Evolutionary conservation across 2,797 vertebrate genomes (phyloP).

Genomic region (Macropodus opercularis): DNA sequence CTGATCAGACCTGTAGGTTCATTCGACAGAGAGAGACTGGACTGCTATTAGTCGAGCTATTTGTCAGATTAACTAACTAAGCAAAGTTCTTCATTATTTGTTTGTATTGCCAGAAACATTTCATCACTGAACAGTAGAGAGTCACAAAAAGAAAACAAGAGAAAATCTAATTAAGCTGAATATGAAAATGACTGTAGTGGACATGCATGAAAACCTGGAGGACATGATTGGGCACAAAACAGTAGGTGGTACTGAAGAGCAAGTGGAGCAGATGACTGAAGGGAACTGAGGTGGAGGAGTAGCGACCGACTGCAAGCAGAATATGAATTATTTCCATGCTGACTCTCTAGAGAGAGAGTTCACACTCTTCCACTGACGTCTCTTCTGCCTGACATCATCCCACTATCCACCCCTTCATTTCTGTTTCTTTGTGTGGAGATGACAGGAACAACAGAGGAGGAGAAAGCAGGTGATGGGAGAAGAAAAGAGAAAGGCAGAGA

Average conservation of each 20-base stretch:
- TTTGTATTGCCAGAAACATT: constrained; percentile 1
- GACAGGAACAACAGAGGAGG: constrained; percentile 34
- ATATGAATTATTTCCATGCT: constrained; percentile 70
- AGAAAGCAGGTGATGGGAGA: constrained; percentile 11
- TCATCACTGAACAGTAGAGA: background rate
- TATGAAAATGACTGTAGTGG: too few relatives aligned
- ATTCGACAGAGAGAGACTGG: constrained; percentile 12
- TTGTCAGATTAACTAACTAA: constrained; percentile 7
- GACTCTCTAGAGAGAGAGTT: constrained; percentile 64
- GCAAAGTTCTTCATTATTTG: background rate
- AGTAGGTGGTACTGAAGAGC: constrained; percentile 20
- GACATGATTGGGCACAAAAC: constrained; percentile 2
- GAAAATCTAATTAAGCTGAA: too few relatives aligned
- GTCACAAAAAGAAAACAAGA: background rate
- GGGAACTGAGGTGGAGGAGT: constrained; percentile 32
- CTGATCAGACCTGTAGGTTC: constrained; percentile 5
- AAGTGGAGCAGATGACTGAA: constrained; percentile 15
- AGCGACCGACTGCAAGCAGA: constrained; percentile 32
- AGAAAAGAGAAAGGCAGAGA: constrained; percentile 4
- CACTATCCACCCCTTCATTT: constrained; percentile 23
- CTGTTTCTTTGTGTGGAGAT: constrained; percentile 32
- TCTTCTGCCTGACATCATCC: constrained; percentile 46
- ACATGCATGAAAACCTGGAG: background rate
- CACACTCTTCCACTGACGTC: constrained; percentile 46
- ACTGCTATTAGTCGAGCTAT: constrained; percentile 11